Base-by-base conservation (phyloP, 2,888 invertebrate genomes). In the Gymnoscelis rufifasciata region DNA sequence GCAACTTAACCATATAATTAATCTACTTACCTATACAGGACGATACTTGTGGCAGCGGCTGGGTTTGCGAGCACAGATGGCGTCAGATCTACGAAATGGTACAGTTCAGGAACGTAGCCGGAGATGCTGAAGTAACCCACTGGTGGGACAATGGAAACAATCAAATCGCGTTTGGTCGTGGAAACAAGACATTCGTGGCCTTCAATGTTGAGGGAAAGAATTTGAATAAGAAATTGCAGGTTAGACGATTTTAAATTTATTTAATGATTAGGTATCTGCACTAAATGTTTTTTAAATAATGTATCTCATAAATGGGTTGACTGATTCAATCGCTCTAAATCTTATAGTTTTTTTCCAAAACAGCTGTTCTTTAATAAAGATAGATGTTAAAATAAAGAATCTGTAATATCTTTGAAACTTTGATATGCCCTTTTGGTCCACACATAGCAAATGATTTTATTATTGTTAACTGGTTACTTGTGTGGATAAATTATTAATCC, bases 11-110 rank as follows among this genome's bases (percentile, higher is more conserved):
- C n/a, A n/a, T n/a, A n/a, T n/a, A n/a, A n/a, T 19, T 19, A 19
- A 2, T 19, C 19, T 3, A 19, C 3, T 19, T 19, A 19, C 19
- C 5, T 5, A 19, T 30, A 23, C 14, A 82, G 87, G 91, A 94
- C 48, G 87, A 83, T 1, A 90, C 90, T 0, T 95, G 95, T 62
- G 86, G 81, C 0, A 91, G 90, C 54, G 94, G 93, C 1, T 95
- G 94, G 93, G 87, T 94, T 0, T 95, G 95, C 64, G 96, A 96
- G 73, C 94, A 96, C 72, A 90, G 95, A 8, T 95, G 95, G 95
- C 83, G 92, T 0, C 92, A 93, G 66, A 93, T 95, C 54, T 92
- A 90, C 77, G 92, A 92, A 64, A 95, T 95, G 95, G 92, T 93
- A 0, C 88, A 73, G 0, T 95, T 95, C 68, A 90, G 92, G 54